These are phyloP conservation scores for Orientallactaga bullata DNA, from an alignment of 2,113 vertebrate species.

Conservation along the genomic window DNA sequence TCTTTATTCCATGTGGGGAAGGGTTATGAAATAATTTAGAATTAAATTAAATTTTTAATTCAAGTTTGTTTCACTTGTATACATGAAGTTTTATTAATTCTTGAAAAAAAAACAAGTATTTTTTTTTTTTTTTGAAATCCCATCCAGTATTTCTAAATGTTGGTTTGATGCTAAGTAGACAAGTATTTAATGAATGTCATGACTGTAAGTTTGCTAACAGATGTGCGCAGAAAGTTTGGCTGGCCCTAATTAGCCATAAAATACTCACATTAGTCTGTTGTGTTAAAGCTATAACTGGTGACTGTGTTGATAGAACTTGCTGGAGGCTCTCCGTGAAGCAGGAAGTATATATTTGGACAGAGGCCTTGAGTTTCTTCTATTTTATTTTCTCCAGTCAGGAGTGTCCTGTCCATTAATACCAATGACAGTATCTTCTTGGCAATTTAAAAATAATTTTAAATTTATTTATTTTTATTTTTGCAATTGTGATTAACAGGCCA, in stretches of 20 bases:
- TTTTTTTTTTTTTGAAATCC: background rate
- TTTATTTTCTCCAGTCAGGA: background rate
- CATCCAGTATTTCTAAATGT: background rate
- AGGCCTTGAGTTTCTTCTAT: background rate
- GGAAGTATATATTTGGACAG: background rate
- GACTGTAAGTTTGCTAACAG: background rate
- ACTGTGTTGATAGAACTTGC: background rate
- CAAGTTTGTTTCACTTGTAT: background rate
- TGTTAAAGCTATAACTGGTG: background rate
- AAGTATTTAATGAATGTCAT: background rate
- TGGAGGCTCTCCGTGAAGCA: background rate
- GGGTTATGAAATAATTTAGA: conserved; percentile 20
- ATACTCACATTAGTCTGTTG: background rate
- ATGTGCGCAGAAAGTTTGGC: background rate
- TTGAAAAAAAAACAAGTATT: background rate
- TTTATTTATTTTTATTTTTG: background rate
- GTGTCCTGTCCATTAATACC: background rate
- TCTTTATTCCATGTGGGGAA: conserved; percentile 25
- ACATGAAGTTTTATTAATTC: conserved; percentile 44
- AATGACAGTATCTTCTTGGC: background rate
- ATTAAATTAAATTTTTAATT: conserved; percentile 46
- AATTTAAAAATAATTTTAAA: background rate
- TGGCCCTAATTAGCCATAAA: background rate
- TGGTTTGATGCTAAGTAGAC: background rate
- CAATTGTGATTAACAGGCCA: background rate